These are phyloP conservation scores for Danaus chrysippus DNA, from an alignment of 2,888 invertebrate genomes.

Conservation along the genomic window DNA sequence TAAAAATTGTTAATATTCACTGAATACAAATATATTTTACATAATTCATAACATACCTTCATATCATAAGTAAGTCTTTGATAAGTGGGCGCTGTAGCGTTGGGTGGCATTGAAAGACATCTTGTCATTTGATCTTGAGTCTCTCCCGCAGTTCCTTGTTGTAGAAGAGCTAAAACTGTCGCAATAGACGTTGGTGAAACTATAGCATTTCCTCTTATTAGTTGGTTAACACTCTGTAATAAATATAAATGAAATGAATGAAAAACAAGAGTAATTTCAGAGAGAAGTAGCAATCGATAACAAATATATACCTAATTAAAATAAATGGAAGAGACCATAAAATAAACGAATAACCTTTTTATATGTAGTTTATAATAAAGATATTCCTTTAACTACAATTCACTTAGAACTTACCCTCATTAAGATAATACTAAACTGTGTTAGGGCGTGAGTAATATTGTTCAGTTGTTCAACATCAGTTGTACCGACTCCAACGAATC, in stretches of 20 bases:
- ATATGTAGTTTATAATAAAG: neutral
- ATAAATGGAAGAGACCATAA: too few relatives aligned
- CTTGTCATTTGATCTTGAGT: slow-evolving; percentile 54
- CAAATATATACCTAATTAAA: too few relatives aligned
- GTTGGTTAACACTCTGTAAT: slow-evolving; percentile 38
- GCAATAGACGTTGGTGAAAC: slow-evolving; percentile 71
- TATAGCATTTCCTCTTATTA: slow-evolving; percentile 54
- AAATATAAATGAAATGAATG: too few relatives aligned
- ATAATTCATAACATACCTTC: slow-evolving; percentile 40
- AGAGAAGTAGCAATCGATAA: too few relatives aligned
- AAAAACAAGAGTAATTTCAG: too few relatives aligned
- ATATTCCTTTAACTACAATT: neutral
- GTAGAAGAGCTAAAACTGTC: slow-evolving; percentile 62
- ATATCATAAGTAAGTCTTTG: slow-evolving; percentile 43
- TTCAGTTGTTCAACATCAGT: slow-evolving; percentile 32
- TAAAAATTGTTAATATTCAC: neutral
- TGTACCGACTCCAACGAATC: slow-evolving; percentile 24
- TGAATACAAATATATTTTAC: neutral
- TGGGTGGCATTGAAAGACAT: slow-evolving; percentile 49
- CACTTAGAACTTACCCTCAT: slow-evolving; percentile 46
- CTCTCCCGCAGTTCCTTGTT: slow-evolving; percentile 63
- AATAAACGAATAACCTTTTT: too few relatives aligned
- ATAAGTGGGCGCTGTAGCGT: slow-evolving; percentile 44
- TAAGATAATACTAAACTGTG: slow-evolving; percentile 52
- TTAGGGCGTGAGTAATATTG: slow-evolving; percentile 43